Evolutionary conservation across 2,113 vertebrate species (phyloP).

Genomic region (Eubucco bourcierii): DNA sequence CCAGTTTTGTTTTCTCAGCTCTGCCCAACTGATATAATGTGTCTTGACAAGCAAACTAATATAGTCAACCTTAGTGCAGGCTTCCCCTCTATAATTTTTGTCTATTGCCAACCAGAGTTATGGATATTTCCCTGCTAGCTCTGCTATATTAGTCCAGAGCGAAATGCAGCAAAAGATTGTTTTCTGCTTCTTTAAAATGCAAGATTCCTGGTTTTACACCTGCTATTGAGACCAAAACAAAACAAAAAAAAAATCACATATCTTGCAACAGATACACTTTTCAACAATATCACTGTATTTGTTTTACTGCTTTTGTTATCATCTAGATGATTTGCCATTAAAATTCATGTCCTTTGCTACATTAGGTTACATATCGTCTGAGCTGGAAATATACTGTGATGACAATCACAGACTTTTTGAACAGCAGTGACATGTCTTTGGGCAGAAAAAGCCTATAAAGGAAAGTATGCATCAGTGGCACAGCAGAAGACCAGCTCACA

Average conservation of each 20-base stretch:
- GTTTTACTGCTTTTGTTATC: neutral
- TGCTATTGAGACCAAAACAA: neutral
- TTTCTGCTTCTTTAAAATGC: neutral
- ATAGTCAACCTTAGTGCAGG: neutral
- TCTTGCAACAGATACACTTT: neutral
- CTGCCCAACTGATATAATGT: neutral
- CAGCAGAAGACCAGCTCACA: neutral
- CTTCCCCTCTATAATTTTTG: neutral
- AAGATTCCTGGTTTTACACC: neutral
- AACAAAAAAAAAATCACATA: neutral
- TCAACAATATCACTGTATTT: neutral
- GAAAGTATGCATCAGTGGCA: neutral
- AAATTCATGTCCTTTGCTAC: neutral
- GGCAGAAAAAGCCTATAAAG: neutral
- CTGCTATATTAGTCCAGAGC: neutral
- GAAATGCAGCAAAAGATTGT: neutral
- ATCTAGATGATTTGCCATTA: neutral
- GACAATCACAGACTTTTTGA: neutral
- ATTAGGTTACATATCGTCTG: neutral
- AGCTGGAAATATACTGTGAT: neutral
- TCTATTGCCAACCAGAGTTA: neutral
- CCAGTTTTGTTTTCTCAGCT: neutral
- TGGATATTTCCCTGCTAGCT: neutral
- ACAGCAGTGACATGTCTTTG: neutral
- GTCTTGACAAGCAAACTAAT: conserved; percentile 10